Percentiles rank a stretch among this genome's conserved stretches.
These are phyloP conservation scores for Sitta carolinensis DNA, from an alignment of 2,797 vertebrate genomes.

Conservation along the genomic window DNA sequence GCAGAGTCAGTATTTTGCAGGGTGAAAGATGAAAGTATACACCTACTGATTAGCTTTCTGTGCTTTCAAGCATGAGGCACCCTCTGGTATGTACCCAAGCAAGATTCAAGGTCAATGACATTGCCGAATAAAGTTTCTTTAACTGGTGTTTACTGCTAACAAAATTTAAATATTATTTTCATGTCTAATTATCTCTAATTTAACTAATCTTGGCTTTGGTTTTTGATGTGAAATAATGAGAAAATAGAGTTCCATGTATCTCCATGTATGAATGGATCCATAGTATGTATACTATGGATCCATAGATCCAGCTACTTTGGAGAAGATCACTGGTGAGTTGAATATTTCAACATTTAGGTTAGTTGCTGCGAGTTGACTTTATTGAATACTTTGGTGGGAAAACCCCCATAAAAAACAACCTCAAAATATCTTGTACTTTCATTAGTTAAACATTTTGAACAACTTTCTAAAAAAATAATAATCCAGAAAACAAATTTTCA, in stretches of 20 bases:
- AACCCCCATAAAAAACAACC: rapidly evolving
- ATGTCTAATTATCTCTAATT: conserved; percentile 13
- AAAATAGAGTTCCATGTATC: neutral
- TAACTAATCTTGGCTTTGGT: neutral
- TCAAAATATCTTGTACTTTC: neutral
- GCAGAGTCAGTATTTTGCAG: neutral
- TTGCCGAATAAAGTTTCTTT: conserved; percentile 11
- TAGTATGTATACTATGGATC: neutral
- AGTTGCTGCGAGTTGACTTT: neutral
- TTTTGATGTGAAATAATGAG: neutral
- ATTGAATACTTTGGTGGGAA: neutral
- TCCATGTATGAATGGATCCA: too few species aligned
- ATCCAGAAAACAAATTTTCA: neutral
- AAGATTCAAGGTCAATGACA: neutral
- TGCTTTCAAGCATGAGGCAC: neutral
- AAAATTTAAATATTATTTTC: conserved; percentile 17
- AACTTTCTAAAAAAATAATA: neutral
- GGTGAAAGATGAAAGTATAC: neutral
- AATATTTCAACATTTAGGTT: neutral
- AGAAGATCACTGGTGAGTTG: neutral
- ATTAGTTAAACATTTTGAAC: neutral
- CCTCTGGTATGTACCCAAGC: neutral
- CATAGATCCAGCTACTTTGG: neutral
- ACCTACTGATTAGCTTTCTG: neutral
- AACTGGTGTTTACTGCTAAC: conserved; percentile 2